Percentiles rank a stretch among this genome's conserved stretches.
Conservation (phyloP, 64 coral and sea anemone species). For the Stylophora pistillata region DNA sequence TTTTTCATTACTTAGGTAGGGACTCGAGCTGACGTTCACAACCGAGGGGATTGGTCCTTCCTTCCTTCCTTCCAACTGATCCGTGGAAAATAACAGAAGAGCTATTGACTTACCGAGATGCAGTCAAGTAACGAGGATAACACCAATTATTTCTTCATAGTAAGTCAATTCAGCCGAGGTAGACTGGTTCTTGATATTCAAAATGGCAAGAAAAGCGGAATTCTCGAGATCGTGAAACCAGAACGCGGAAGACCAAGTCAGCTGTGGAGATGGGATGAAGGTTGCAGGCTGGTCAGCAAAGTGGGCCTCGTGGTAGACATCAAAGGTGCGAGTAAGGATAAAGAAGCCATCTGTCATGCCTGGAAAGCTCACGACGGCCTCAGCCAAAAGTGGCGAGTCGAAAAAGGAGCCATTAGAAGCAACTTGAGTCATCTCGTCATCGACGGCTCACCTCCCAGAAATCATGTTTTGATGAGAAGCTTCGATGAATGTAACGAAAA, state of each 20-base stretch:
- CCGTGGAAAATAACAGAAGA: no score
- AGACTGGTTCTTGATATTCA: not conserved
- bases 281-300: not conserved
- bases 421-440: constrained; percentile 5
- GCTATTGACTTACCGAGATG: no score
- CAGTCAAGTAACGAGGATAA: no score
- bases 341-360: not conserved
- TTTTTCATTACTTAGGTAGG: no score
- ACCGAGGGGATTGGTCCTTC: no score
- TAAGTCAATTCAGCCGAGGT: not conserved
- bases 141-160: not conserved
- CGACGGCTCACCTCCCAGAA: not conserved
- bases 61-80: no score
- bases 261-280: not conserved
- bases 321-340: not conserved
- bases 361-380: constrained; percentile 1
- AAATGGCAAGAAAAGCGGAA: not conserved
- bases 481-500: not conserved
- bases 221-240: no score
- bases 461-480: no score
- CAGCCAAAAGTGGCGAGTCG: not conserved
- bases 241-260: not conserved
- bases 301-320: not conserved
- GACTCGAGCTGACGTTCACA: no score
- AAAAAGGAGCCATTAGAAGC: not conserved